Conservation (phyloP, 2,113 vertebrate genomes). For the Progne subis region DNA sequence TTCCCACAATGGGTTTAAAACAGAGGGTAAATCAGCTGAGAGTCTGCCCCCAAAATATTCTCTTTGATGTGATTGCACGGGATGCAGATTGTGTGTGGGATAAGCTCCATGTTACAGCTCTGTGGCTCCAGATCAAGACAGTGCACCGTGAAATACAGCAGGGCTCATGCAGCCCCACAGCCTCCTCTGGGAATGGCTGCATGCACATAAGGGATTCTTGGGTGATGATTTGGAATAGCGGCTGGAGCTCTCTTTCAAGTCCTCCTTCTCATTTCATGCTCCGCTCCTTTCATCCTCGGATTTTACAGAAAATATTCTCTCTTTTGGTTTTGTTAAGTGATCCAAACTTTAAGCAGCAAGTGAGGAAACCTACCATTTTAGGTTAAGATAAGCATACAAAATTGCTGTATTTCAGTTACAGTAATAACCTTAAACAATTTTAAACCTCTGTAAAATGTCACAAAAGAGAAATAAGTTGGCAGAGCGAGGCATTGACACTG, state of each 20-base stretch:
- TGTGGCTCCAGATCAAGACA: constrained; percentile 23
- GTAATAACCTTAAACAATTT: constrained; percentile 58
- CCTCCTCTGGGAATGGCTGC: constrained; percentile 49
- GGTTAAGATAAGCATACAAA: constrained; percentile 36
- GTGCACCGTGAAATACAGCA: constrained; percentile 22
- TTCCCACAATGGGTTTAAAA: neutral
- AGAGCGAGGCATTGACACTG: constrained; percentile 41
- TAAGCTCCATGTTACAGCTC: constrained; percentile 21
- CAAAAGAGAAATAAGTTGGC: constrained; percentile 47
- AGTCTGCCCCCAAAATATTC: neutral
- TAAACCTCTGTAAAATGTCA: constrained; percentile 56
- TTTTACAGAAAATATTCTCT: constrained; percentile 45
- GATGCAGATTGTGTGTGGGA: constrained; percentile 48
- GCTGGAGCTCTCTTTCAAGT: constrained; percentile 57
- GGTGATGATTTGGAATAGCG: neutral
- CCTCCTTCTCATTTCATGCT: constrained; percentile 60
- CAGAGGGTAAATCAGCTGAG: constrained; percentile 8
- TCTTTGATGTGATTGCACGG: constrained; percentile 20
- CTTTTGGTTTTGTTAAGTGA: constrained; percentile 21
- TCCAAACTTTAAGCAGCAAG: constrained; percentile 27
- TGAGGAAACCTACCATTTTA: constrained; percentile 19
- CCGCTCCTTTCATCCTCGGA: constrained; percentile 57
- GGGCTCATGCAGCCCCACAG: constrained; percentile 16
- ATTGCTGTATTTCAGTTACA: constrained; percentile 48
- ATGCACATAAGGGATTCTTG: constrained; percentile 35